phyloP scores from a whole-genome alignment of 2,113 vertebrate genomes.

The Erythrocercus mccallii region DNA sequence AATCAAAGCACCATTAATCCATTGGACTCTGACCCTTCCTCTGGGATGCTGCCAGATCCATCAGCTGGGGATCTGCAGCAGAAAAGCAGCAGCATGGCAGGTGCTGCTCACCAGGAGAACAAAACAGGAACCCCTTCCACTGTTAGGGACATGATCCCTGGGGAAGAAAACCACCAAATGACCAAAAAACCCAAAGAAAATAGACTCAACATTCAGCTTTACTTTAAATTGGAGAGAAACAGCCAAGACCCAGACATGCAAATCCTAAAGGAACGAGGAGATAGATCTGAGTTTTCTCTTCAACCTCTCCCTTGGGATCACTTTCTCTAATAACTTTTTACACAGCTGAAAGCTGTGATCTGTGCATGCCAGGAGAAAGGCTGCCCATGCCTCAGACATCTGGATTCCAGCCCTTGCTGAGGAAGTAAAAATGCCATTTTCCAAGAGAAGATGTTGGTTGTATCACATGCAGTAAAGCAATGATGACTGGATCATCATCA shows the following conservation, averaged over 20 bases:
- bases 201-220: neutral
- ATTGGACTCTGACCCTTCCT: conserved; percentile 34
- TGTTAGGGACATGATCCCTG: neutral
- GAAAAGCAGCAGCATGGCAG: neutral
- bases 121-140: neutral
- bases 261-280: neutral
- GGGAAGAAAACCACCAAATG: fast-evolving
- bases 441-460: neutral
- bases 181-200: neutral
- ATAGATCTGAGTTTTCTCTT: neutral
- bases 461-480: neutral
- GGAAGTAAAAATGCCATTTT: neutral
- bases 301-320: neutral
- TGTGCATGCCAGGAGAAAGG: neutral
- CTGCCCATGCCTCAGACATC: neutral
- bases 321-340: neutral
- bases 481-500: neutral
- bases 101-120: neutral
- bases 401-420: neutral
- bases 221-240: neutral
- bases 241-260: neutral
- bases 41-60: neutral
- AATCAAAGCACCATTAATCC: conserved; percentile 45
- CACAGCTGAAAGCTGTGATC: neutral
- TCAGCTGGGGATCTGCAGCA: neutral